Base-by-base conservation (phyloP, 2,113 vertebrate species). In the Anolis sagrei region DNA sequence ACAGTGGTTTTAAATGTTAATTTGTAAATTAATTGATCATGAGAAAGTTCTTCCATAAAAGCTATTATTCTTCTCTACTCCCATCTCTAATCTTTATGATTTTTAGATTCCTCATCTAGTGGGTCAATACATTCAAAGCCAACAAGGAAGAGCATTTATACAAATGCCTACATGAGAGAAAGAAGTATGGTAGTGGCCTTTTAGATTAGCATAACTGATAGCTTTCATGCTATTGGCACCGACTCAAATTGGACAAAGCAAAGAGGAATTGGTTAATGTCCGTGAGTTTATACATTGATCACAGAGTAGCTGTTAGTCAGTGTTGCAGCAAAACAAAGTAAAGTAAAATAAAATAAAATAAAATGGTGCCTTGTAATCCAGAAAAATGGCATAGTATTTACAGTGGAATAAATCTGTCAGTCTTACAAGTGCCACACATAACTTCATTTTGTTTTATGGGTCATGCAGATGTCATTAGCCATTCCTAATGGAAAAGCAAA, bases 11-110 rank as follows among this genome's bases (percentile, higher is more conserved):
- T 82, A 90, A 76, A 6, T 76, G 82, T 89, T 87, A 92, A 87
- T 44, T 64, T 76, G 85, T 79, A 81, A 27, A 48, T 86, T 90
- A 83, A 88, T 88, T 86, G 84, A 87, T 77, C 66, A 34, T 39
- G 66, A 86, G 1, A n/a, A 82, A 27, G 32, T n/a, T 27, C 87
- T 86, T 86, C 85, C 75, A 58, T 81, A 61, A 79, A 66, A 79
- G 29, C 61, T 34, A 13, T 72, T 77, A 4, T 13, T 69, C 51
- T 69, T 19, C 9, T 85, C 75, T 54, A 81, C 68, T 84, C 44
- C 58, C 7, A 86, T 87, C 89, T 0, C 0, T 23, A 44, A 76
- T 54, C 48, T 91, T 91, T 21, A 69, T 83, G 82, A 34, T n/a
- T 21, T 66, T 76, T 62, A 72, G 32, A 81, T 93, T 88, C 83